Evolutionary conservation across 1,140 invertebrate genomes (phyloP), one percentile per base, ranked within the genome.

Genomic region (Elymnias hypermnestra): DNA sequence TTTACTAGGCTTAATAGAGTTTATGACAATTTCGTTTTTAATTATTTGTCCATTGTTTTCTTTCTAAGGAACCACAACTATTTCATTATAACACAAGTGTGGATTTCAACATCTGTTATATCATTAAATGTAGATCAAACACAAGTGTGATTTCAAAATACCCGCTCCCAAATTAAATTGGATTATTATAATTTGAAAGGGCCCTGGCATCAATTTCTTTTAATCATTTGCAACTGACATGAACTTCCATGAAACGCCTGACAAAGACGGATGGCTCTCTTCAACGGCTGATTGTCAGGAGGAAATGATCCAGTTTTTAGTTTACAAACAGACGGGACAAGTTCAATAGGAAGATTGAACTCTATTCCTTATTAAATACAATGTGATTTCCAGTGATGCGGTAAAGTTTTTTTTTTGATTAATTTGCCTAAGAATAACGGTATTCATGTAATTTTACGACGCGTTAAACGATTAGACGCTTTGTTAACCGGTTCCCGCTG

Each of bases 241-340:
- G 17, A 29, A 46, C 43, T 26, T 38, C 35, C 36, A 37, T 25
- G 35, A 43, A 51, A 43, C 35, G 48, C 4, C 33, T 51, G 48
- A 43, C 48, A 51, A 23, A 51, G 48, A 51, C 26, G 35, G 40
- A 51, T 51, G 48, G 40, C 18, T 44, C 40, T 38, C 40, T 31
- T 50, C 47, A 43, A 38, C 45, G 7, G 23, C 35, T 17, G 45
- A 48, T 48, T 48, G 45, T 48, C 45, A 40, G 45, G 43, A 46
- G 43, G 45, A 48, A 48, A 48, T 48, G 45, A 40, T 37, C 47
- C 47, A 43, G 47, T 50, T 50, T 50, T 50, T 50, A 50, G 39
- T 50, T 37, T 37, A 42, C 39, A 50, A 50, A 50, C 47, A 42
- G n/a, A 37, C 18, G 19, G 13, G 9, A n/a, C 6, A 5, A 3